Evolutionary conservation across 2,113 vertebrate genomes (phyloP).

Genomic region (Corythornis vintsioides): DNA sequence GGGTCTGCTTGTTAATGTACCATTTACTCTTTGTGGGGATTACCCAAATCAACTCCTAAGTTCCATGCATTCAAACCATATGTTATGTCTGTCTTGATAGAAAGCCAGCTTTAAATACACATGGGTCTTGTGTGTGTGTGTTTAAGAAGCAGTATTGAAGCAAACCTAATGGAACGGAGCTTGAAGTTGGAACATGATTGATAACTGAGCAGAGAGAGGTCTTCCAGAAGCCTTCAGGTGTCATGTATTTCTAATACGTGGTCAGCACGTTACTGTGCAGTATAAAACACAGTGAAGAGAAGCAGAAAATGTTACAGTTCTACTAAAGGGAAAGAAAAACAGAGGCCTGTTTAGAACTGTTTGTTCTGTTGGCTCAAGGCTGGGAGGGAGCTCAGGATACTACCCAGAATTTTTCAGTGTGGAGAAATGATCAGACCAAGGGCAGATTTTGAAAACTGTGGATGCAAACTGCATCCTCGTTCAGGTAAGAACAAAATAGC

Average conservation of each 20-base stretch:
- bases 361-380: background rate
- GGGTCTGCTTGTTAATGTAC: too few species aligned
- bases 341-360: background rate
- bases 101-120: background rate
- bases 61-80: too few species aligned
- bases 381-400: background rate
- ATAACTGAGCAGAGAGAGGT: background rate
- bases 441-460: background rate
- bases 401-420: background rate
- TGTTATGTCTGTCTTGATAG: too few species aligned
- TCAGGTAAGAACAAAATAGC: background rate
- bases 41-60: too few species aligned
- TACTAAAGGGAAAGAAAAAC: background rate
- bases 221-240: background rate
- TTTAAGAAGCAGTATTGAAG: background rate
- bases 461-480: background rate
- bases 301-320: background rate
- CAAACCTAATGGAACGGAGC: background rate
- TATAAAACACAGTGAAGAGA: background rate
- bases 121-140: background rate
- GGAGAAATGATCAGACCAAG: background rate
- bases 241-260: background rate
- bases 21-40: too few species aligned
- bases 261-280: rapidly evolving
- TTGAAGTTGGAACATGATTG: background rate